Percentiles rank a stretch among this genome's conserved stretches.
Conservation (phyloP, 2,797 vertebrate species). For the Poecilia gillii region DNA sequence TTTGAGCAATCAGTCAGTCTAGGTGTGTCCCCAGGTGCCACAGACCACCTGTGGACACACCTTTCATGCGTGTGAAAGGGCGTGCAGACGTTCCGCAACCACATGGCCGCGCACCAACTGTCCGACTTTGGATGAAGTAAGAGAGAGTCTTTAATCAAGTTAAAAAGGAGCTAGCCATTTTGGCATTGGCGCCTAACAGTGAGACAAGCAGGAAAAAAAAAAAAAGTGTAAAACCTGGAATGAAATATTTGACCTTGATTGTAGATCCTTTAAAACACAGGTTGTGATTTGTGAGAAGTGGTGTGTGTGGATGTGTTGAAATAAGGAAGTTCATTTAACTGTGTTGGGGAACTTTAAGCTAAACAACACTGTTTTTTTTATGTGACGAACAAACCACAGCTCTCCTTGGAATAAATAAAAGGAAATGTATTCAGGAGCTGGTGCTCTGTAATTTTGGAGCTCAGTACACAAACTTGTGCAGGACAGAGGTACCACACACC, state of each 20-base stretch:
- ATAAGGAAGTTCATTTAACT: background rate
- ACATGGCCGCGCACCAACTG: too few species aligned
- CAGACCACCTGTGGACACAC: too few species aligned
- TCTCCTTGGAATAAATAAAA: background rate
- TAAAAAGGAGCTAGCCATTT: background rate
- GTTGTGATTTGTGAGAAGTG: background rate
- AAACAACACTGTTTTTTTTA: background rate
- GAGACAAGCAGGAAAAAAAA: background rate
- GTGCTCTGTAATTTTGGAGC: background rate
- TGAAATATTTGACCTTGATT: background rate
- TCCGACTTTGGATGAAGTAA: too few species aligned
- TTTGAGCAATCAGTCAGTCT: background rate
- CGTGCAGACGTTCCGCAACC: too few species aligned
- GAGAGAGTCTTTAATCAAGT: background rate
- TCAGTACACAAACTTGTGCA: background rate
- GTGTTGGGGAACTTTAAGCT: background rate
- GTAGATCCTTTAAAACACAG: background rate
- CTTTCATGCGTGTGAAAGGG: too few species aligned
- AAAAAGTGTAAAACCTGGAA: background rate
- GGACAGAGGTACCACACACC: background rate
- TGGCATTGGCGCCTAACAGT: background rate
- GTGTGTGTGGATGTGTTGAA: background rate
- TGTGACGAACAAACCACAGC: background rate
- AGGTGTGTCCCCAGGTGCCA: too few species aligned
- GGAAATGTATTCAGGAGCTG: background rate